Base-by-base conservation (phyloP, 2,797 vertebrate species). In the Heliangelus exortis region DNA sequence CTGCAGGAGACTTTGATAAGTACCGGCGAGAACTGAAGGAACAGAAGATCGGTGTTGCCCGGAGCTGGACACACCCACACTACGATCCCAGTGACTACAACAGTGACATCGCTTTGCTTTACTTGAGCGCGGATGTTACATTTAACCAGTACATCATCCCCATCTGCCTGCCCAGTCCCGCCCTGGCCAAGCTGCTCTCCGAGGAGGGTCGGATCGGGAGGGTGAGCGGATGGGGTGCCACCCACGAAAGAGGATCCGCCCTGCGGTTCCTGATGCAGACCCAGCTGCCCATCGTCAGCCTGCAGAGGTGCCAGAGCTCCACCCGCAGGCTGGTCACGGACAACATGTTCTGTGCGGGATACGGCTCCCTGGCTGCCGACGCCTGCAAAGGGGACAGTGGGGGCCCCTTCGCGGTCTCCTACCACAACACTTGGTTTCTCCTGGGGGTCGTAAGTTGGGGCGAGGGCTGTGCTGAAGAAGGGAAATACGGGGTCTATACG, bases 1-100 rank as follows among this genome's bases (percentile, higher is more conserved):
- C 21, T 47, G 9, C 88, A 97, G 97, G 97, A 28, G 96, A 97
- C 72, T 97, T 94, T 28, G 95, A 97, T 90, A 97, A 96, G 16
- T 86, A 96, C 3, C 89, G 47, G 13, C 65, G 94, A 36, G 96
- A 97, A 53, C 47, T 66, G 41, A 85, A 95, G 25, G 97, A 98
- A 23, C 97, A 98, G 90, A 97, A 96, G 86, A 94, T 97, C 1
- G 13, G 22, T 1, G 96, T 97, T 79, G 87, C 82, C 10, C 54
- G 12, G 36, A 95, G 78, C 76, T 95, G 96, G 92, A 87, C 28
- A 0, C 96, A 98, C 16, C 96, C 97, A 2, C 94, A 95, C 20
- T 97, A 96, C 5, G 63, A 97, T 7, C 84, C 91, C 3, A 51
- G 47, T 4, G 6, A 80, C 88, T 97, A 93, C 85, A 93, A 95